These are phyloP conservation scores for Pycnonotus jocosus DNA, from an alignment of 2,113 vertebrate species.

Conservation along the genomic window DNA sequence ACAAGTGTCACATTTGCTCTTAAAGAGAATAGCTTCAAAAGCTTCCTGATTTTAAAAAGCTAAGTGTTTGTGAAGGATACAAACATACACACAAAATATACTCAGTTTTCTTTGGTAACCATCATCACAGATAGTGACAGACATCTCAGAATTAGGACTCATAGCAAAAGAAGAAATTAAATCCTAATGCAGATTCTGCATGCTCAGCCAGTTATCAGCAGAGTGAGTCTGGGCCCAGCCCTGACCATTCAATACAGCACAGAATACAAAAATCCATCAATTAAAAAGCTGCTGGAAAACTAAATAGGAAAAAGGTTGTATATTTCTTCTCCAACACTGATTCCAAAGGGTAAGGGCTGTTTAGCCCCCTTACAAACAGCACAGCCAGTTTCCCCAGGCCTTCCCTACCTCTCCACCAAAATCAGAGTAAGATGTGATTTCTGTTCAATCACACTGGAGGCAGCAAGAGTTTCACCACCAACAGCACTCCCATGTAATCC, in stretches of 20 bases:
- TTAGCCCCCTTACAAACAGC: not conserved
- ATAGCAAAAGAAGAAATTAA: constrained; percentile 29
- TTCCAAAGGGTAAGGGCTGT: not conserved
- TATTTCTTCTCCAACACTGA: not conserved
- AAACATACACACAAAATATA: not conserved
- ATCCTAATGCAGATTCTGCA: not conserved
- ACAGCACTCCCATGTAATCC: not conserved
- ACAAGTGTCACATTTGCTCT: constrained; percentile 46
- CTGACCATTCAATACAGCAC: constrained; percentile 3
- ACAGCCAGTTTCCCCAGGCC: not conserved
- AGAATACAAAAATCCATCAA: not conserved
- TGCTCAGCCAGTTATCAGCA: not conserved
- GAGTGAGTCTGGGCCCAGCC: constrained; percentile 34
- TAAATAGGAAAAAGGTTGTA: not conserved
- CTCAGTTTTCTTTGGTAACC: constrained; percentile 29
- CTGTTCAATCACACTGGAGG: not conserved
- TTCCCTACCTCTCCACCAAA: not conserved
- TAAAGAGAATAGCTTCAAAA: constrained; percentile 36
- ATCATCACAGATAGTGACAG: not conserved
- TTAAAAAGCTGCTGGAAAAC: constrained; percentile 1
- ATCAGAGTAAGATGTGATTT: not conserved
- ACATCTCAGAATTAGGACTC: constrained; percentile 19
- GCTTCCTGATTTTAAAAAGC: constrained; percentile 36
- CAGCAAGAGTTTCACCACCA: not conserved
- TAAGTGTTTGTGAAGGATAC: not conserved